These are phyloP conservation scores for Goniozus legneri DNA, from an alignment of 1,140 invertebrate genomes.

Conservation along the genomic window DNA sequence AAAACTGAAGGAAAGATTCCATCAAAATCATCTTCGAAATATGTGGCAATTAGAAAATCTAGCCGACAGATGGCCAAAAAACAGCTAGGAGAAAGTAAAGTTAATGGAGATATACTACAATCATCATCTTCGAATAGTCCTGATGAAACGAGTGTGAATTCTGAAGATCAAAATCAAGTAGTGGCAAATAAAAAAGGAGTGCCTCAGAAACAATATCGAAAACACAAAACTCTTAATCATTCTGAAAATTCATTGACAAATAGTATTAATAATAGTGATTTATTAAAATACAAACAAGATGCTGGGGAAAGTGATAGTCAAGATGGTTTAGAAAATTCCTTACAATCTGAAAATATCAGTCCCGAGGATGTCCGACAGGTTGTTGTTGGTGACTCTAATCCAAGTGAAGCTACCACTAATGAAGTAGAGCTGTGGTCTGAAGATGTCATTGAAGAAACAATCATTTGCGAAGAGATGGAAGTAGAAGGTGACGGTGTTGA, in stretches of 20 bases:
- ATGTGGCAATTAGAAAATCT: slow-evolving; percentile 40
- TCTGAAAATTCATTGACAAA: slow-evolving; percentile 14
- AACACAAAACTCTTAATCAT: slow-evolving; percentile 23
- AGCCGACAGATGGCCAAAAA: slow-evolving; percentile 45
- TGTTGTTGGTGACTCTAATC: slow-evolving; percentile 19
- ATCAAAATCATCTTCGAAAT: slow-evolving; percentile 29
- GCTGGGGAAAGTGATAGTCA: slow-evolving; percentile 29
- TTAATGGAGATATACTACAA: slow-evolving; percentile 31
- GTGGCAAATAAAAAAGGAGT: slow-evolving; percentile 23
- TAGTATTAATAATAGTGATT: slow-evolving; percentile 13
- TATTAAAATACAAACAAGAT: slow-evolving; percentile 18
- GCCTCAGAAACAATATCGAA: slow-evolving; percentile 26
- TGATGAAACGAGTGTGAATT: slow-evolving; percentile 19
- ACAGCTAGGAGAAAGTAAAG: slow-evolving; percentile 34
- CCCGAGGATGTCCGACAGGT: slow-evolving; percentile 28
- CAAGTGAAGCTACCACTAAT: slow-evolving; percentile 15
- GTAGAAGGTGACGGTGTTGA: slow-evolving; percentile 29
- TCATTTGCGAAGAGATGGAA: slow-evolving; percentile 50
- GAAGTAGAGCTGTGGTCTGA: slow-evolving; percentile 33
- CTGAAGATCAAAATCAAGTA: slow-evolving; percentile 22
- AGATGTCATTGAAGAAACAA: slow-evolving; percentile 47
- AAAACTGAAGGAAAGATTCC: slow-evolving; percentile 37
- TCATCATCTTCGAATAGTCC: slow-evolving; percentile 17
- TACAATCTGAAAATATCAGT: slow-evolving; percentile 14
- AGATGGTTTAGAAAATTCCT: slow-evolving; percentile 22